Evolutionary conservation across 53 echinoderm and acorn worm genomes (phyloP), one percentile per base, ranked within the genome.

Genomic region (Patiria pectinifera): DNA sequence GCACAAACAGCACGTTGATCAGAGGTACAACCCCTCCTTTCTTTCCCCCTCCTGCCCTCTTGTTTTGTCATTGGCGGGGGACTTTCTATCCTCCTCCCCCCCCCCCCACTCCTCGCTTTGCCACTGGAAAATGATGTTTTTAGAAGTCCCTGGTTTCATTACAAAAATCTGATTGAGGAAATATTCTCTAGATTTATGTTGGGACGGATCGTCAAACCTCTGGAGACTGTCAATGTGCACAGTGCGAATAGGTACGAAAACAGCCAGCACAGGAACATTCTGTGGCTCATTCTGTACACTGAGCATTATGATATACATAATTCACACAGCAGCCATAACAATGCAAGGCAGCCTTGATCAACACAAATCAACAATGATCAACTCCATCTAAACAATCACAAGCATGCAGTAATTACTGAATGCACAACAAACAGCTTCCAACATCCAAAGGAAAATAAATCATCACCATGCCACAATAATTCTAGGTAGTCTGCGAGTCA

Each of bases 361-460:
- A 85, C 43, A 85, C 43, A 63, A 66, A 85, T 43, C 85, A 85
- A 85, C 69, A 85, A 19, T 19, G 66, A 45, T 45, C 7, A 16
- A 18, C 13, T 83, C 59, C 59, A 60, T 60, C 25, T 53, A 59
- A 83, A 26, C 83, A 59, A 83, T 53, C 53, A 53, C 69, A 85
- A 63, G 69, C 85, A 85, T 45, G 85, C 44, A 69, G 85, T 66
- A 85, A 35, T 63, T 66, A 62, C 19, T 10, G 19, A 25, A 62
- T 18, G 45, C 44, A 69, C 63, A 13, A 62, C 22, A 74, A 74
- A 16, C 10, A 43, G 43, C 11, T 79, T 12, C 79, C 79, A 46
- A 13, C 25, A 62, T 2, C 22, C 7, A 13, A 61, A 16, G 26
- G 11, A 13, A 83, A 26, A 60, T 0, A n/a, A 23, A 21, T n/a